Evolutionary conservation across 2,113 vertebrate genomes (phyloP), one percentile per base, ranked within the genome.

Genomic region (Salvelinus alpinus): DNA sequence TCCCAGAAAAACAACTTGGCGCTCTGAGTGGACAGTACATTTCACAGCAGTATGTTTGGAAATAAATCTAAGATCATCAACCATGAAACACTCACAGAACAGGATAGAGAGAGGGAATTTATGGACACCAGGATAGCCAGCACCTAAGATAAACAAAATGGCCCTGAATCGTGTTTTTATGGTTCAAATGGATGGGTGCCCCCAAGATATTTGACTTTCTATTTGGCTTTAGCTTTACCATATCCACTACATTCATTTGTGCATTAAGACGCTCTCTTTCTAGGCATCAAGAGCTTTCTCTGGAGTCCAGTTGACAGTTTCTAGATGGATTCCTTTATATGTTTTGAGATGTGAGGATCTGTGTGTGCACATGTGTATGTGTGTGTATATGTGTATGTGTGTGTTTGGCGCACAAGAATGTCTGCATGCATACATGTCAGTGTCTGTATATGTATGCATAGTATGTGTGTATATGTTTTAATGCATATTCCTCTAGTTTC

Each of bases 41-140:
- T 92, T 90, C 75, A 79, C 84, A 78, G 86, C 83, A 89, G 88
- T 91, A 91, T 93, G 90, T 93, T 91, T 91, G 89, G 89, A 92
- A 88, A 94, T 94, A 93, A 93, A 94, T 94, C 93, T 93, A 86
- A 82, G 86, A 89, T 90, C 88, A 92, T 91, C 87, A 88, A 75
- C 87, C 87, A 82, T 88, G 89, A 93, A 92, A 91, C 87, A 88
- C 89, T 92, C 86, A 64, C 80, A 79, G 77, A 88, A 82, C 84
- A 76, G 81, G 75, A 65, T 34, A 62, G 80, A 81, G 80, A 80
- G 79, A 78, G 78, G 51, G 79, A 87, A 91, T 92, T 92, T 92
- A 93, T 90, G 81, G 83, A 86, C 60, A 71, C 38, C 34, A 82
- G 80, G 59, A 73, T 84, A 84, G 88, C 78, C 80, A 82, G 87